These are phyloP conservation scores for Mormyrus iriodes DNA, from an alignment of 2,113 vertebrate species.

Conservation along the genomic window DNA sequence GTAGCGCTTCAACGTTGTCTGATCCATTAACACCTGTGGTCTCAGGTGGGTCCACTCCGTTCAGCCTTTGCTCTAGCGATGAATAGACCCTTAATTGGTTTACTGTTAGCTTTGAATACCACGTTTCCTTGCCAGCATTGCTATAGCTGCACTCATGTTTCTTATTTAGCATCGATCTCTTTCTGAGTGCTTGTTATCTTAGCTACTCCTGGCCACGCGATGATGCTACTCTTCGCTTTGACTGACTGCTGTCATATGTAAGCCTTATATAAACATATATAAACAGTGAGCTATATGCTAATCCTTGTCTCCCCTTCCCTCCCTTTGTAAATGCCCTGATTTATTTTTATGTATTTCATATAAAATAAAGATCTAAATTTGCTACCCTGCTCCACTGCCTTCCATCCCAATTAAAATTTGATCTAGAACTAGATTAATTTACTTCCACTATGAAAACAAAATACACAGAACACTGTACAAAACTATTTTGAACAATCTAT, in stretches of 20 bases:
- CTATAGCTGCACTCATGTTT: background rate
- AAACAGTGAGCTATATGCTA: background rate
- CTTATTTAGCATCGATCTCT: background rate
- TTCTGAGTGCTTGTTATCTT: background rate
- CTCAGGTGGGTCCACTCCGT: background rate
- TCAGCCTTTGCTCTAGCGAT: background rate
- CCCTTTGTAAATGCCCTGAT: background rate
- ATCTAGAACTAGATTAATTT: background rate
- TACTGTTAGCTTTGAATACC: background rate
- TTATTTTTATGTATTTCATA: background rate
- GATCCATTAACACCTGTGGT: slow-evolving; percentile 8
- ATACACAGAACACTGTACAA: background rate
- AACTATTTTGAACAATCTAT: background rate
- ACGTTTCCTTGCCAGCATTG: background rate
- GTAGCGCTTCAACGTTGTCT: background rate
- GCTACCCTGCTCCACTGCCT: background rate
- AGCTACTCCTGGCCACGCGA: background rate
- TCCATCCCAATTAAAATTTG: background rate
- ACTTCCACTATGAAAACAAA: background rate
- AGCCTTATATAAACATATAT: background rate
- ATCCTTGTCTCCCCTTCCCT: background rate
- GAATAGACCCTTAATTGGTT: background rate
- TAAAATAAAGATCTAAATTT: background rate
- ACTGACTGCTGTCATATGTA: background rate
- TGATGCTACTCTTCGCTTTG: background rate